Percentiles rank a stretch among this genome's conserved stretches.
Conservation (phyloP, 1,140 invertebrate genomes). For the Camponotus floridanus region DNA sequence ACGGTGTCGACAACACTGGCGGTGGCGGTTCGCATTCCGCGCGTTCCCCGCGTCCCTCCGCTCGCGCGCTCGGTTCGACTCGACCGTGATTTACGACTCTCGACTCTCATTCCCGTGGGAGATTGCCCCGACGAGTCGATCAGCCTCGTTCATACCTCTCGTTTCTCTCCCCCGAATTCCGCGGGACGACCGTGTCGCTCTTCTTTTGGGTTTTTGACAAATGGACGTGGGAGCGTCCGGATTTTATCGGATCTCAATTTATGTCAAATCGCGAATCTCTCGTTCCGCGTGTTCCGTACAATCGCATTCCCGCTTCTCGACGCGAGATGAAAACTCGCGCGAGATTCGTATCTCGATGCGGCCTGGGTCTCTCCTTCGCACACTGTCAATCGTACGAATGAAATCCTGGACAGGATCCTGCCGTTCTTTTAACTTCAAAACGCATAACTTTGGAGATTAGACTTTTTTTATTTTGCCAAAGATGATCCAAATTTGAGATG, state of each 20-base stretch:
- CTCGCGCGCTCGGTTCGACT: conserved; percentile 62
- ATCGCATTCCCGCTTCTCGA: conserved; percentile 16
- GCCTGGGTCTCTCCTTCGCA: not conserved
- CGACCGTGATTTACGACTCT: conserved; percentile 52
- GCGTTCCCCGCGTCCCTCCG: conserved; percentile 73
- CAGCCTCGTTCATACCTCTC: too few species aligned
- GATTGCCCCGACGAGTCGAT: too few species aligned
- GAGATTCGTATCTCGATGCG: conserved; percentile 38
- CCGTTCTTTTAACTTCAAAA: too few species aligned
- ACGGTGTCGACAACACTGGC: conserved; percentile 78
- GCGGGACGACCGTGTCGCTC: not conserved
- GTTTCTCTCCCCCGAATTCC: not conserved
- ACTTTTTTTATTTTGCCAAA: too few species aligned
- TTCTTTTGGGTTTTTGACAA: not conserved
- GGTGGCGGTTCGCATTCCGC: conserved; percentile 77
- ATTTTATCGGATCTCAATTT: not conserved
- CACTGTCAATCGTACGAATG: not conserved
- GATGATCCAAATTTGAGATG: too few species aligned
- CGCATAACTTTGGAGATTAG: too few species aligned
- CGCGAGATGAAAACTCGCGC: conserved; percentile 55
- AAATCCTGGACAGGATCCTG: too few species aligned
- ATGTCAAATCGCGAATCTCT: conserved; percentile 24
- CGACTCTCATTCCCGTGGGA: not conserved
- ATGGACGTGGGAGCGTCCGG: too few species aligned
- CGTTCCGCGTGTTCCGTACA: conserved; percentile 5